These are phyloP conservation scores for Dendroctonus valens DNA, from an alignment of 1,140 invertebrate species.

Conservation along the genomic window DNA sequence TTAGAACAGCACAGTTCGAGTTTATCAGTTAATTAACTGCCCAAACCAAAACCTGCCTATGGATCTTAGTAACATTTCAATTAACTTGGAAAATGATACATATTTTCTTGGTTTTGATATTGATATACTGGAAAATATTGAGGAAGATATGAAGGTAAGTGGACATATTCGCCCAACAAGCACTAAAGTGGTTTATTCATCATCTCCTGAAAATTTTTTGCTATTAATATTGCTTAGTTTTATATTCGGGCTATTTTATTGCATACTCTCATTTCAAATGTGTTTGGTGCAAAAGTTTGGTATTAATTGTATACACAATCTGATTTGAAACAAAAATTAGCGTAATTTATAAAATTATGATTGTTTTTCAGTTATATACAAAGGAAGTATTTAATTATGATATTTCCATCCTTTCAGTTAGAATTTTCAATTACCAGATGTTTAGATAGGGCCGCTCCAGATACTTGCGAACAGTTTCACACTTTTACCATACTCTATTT, in stretches of 20 bases:
- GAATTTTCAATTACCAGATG: not conserved
- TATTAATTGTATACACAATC: too few relatives aligned
- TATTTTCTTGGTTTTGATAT: slow-evolving; percentile 2
- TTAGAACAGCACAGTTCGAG: too few relatives aligned
- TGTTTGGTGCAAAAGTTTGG: too few relatives aligned
- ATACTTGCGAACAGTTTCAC: slow-evolving; percentile 14
- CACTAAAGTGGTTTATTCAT: not conserved
- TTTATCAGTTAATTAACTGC: not conserved
- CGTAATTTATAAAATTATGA: too few relatives aligned
- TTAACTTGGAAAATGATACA: slow-evolving; percentile 4
- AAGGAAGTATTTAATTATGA: not conserved
- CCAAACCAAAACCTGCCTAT: not conserved
- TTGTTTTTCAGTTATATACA: too few relatives aligned
- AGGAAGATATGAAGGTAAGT: slow-evolving; percentile 7
- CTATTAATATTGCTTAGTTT: too few relatives aligned
- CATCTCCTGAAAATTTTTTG: too few relatives aligned
- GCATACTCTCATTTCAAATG: too few relatives aligned
- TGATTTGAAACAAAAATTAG: too few relatives aligned
- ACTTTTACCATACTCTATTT: slow-evolving; percentile 2
- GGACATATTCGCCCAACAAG: not conserved
- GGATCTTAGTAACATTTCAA: not conserved
- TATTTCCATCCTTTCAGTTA: not conserved
- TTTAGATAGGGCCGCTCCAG: not conserved
- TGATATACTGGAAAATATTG: not conserved
- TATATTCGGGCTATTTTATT: too few relatives aligned